phyloP scores from a whole-genome alignment of 2,113 vertebrate species.

The Pseudorectes ferrugineus region DNA sequence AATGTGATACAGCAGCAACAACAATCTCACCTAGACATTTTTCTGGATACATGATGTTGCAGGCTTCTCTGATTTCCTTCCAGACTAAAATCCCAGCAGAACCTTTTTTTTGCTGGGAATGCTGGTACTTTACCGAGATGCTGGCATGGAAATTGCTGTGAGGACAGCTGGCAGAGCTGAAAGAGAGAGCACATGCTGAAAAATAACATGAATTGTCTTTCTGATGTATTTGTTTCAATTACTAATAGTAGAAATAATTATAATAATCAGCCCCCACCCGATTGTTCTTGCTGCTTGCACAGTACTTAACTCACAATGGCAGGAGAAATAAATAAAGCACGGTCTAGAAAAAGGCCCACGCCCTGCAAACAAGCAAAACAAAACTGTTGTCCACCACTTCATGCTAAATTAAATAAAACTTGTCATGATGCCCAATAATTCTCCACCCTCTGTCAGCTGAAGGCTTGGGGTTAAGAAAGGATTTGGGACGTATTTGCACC shows the following conservation, averaged over 20 bases:
- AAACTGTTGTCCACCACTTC: conserved; percentile 39
- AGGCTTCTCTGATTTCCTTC: background rate
- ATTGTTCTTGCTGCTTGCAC: conserved; percentile 47
- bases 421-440: background rate
- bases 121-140: background rate
- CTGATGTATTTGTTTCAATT: conserved; percentile 62
- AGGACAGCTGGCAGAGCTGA: conserved; percentile 52
- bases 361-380: conserved; percentile 48
- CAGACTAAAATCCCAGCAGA: background rate
- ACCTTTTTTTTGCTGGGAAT: background rate
- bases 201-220: conserved; percentile 49
- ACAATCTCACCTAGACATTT: background rate
- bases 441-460: conserved; percentile 29
- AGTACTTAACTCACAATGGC: conserved; percentile 49
- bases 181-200: conserved; percentile 45
- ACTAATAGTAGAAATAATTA: conserved; percentile 61
- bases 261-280: conserved; percentile 47
- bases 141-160: conserved; percentile 35
- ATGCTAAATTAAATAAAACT: conserved; percentile 41
- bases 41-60: background rate
- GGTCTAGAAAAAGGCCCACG: conserved; percentile 1
- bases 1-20: background rate
- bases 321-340: conserved; percentile 57
- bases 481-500: background rate
- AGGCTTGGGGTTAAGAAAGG: conserved; percentile 1